Percentiles rank a stretch among this genome's conserved stretches.
Conservation (phyloP, 2,797 vertebrate genomes). For the Sebastes hopkinsi region DNA sequence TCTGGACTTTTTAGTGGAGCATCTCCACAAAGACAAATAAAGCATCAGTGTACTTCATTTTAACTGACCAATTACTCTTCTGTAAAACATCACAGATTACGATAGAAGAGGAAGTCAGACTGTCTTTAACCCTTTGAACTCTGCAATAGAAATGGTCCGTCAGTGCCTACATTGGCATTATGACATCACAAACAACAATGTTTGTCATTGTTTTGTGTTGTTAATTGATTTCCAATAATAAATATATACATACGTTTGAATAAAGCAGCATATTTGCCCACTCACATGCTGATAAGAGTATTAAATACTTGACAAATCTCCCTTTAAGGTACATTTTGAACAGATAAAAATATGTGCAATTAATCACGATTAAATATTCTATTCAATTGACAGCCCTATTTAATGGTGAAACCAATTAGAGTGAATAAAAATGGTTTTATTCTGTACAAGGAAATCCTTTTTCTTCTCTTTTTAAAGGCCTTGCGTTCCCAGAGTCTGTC, state of each 20-base stretch:
- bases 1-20: neutral
- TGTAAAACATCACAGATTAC: conserved; percentile 15
- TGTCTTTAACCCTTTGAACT: neutral
- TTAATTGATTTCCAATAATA: too few relatives aligned
- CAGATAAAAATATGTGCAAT: too few relatives aligned
- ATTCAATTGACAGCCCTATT: too few relatives aligned
- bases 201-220: neutral
- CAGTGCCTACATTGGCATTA: too few relatives aligned
- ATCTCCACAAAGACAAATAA: neutral
- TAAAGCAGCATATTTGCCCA: too few relatives aligned
- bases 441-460: neutral
- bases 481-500: neutral
- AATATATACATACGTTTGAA: too few relatives aligned
- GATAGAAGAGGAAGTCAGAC: neutral
- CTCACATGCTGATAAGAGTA: too few relatives aligned
- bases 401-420: neutral
- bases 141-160: too few relatives aligned
- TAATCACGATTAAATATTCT: too few relatives aligned
- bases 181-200: too few relatives aligned
- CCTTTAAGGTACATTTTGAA: too few relatives aligned
- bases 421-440: neutral
- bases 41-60: neutral
- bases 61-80: neutral
- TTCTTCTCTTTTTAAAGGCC: neutral
- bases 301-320: too few relatives aligned